A percentile compares a stretch with the other conserved stretches of the same genome.
phyloP scores from a whole-genome alignment of 1,140 invertebrate species.

The Paraescarpia echinospica region DNA sequence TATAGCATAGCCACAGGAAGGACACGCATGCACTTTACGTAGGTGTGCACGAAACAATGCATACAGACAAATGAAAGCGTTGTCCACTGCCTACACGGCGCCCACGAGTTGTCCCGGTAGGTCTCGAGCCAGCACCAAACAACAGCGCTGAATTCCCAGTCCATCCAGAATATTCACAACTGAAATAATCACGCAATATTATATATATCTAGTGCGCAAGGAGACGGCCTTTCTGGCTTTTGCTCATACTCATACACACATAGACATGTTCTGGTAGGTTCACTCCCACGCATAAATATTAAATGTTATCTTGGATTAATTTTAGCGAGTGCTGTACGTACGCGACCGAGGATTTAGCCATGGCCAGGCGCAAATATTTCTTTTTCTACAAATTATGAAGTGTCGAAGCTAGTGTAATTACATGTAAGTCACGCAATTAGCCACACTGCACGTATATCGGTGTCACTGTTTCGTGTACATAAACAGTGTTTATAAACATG shows the following conservation, averaged over 20 bases:
- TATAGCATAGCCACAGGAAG: neutral
- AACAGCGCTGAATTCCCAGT: neutral
- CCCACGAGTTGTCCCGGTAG: neutral
- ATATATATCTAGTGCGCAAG: neutral
- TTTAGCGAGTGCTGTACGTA: neutral
- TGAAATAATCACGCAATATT: neutral
- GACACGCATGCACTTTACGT: neutral
- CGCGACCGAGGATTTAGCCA: neutral
- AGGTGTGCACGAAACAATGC: neutral
- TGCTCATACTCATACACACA: neutral
- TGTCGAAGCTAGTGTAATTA: too few species aligned
- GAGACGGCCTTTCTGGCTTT: neutral
- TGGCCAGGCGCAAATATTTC: neutral
- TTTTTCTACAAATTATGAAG: too few species aligned
- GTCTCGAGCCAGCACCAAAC: neutral
- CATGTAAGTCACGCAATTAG: too few species aligned
- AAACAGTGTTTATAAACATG: too few species aligned
- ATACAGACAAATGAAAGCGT: neutral
- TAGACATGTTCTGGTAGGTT: neutral
- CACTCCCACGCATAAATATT: neutral
- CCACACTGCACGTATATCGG: too few species aligned
- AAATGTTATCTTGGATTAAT: neutral
- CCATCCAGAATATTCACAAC: neutral
- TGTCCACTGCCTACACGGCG: neutral
- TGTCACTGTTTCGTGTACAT: too few species aligned